phyloP scores from a whole-genome alignment of 1,140 invertebrate genomes.

The Drosophila orosa region DNA sequence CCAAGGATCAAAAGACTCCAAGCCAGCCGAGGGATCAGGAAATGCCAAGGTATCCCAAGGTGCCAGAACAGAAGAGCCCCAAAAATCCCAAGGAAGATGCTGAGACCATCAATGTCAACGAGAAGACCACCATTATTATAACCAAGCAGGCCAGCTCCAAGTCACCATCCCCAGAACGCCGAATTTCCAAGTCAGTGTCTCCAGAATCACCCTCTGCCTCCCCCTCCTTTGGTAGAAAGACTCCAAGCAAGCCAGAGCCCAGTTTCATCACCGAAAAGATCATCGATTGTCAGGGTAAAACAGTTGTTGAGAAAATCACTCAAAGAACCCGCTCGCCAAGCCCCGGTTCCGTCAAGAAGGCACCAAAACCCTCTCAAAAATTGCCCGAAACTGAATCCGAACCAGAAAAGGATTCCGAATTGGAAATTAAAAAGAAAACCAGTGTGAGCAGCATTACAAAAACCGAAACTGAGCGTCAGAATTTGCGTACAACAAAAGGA shows the following conservation, averaged over 20 bases:
- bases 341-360: slow-evolving; percentile 11
- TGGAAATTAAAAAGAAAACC: slow-evolving; percentile 36
- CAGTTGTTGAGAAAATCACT: slow-evolving; percentile 12
- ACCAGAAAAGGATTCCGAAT: slow-evolving; percentile 39
- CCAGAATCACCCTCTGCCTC: slow-evolving; percentile 3
- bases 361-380: background rate
- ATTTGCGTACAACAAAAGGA: slow-evolving; percentile 51
- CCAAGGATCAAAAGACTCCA: background rate
- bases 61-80: background rate
- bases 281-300: slow-evolving; percentile 62
- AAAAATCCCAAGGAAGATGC: slow-evolving; percentile 38
- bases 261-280: slow-evolving; percentile 63
- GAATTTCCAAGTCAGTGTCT: slow-evolving; percentile 19
- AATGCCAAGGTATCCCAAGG: background rate
- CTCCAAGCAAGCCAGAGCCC: slow-evolving; percentile 12
- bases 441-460: slow-evolving; percentile 12
- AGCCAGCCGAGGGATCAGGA: slow-evolving; percentile 17
- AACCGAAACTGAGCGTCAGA: slow-evolving; percentile 56
- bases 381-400: slow-evolving; percentile 9
- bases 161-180: slow-evolving; percentile 41
- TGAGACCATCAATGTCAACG: slow-evolving; percentile 39
- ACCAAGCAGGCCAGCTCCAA: slow-evolving; percentile 46
- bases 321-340: slow-evolving; percentile 22
- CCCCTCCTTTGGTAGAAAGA: background rate
- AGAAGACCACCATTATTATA: slow-evolving; percentile 58